Conservation (phyloP, 1,140 invertebrate species). For the Drosophila willistoni region DNA sequence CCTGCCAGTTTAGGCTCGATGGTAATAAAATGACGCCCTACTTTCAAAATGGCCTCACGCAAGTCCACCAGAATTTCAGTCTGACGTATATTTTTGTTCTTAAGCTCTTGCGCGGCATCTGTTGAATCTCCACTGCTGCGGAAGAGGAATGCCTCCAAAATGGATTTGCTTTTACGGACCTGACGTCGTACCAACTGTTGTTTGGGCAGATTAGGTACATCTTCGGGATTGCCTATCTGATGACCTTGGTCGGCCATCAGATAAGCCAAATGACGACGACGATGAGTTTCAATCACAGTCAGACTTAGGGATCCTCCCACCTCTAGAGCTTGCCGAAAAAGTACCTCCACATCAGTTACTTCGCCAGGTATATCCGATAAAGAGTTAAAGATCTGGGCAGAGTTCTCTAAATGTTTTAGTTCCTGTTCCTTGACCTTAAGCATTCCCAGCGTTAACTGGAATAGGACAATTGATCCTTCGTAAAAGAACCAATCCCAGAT, state of each 20-base stretch:
- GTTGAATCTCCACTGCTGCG: slow-evolving; percentile 86
- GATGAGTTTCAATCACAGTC: slow-evolving; percentile 94
- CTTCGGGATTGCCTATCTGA: slow-evolving; percentile 94
- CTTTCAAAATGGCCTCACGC: slow-evolving; percentile 95
- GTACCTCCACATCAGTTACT: slow-evolving; percentile 94
- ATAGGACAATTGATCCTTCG: slow-evolving; percentile 97
- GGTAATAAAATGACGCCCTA: slow-evolving; percentile 82
- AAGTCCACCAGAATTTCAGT: slow-evolving; percentile 97
- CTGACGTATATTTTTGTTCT: slow-evolving; percentile 98
- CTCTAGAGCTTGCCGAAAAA: slow-evolving; percentile 85
- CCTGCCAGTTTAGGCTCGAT: slow-evolving; percentile 83
- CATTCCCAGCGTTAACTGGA: slow-evolving; percentile 97
- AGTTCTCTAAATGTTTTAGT: slow-evolving; percentile 92
- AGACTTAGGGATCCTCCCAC: slow-evolving; percentile 90
- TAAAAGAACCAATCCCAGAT: slow-evolving; percentile 99
- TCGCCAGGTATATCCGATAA: slow-evolving; percentile 97
- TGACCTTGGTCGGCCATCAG: slow-evolving; percentile 97
- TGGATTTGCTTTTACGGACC: slow-evolving; percentile 95
- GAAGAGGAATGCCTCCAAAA: slow-evolving; percentile 95
- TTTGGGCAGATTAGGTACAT: slow-evolving; percentile 94
- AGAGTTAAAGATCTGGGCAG: slow-evolving; percentile 98
- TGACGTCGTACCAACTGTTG: slow-evolving; percentile 93
- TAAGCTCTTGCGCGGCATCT: slow-evolving; percentile 88
- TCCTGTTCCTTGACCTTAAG: slow-evolving; percentile 95
- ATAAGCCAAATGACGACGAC: slow-evolving; percentile 95